Percentiles rank a stretch among this genome's conserved stretches.
Conservation (phyloP, 1,140 invertebrate species). For the Cheumatopsyche charites region DNA sequence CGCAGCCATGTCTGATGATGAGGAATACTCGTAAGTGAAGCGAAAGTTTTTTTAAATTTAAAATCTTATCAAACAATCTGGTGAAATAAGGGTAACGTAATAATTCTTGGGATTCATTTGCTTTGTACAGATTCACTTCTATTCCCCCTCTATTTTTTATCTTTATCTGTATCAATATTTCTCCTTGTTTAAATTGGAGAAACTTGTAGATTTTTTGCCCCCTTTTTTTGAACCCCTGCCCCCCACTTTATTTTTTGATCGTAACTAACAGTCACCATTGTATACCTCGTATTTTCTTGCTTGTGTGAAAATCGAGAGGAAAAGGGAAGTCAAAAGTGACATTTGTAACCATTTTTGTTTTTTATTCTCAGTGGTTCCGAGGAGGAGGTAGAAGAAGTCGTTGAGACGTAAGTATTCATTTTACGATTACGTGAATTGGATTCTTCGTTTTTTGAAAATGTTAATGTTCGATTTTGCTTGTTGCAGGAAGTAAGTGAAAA, state of each 20-base stretch:
- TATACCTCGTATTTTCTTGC: conserved; percentile 28
- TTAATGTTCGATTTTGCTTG: conserved; percentile 55
- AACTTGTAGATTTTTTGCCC: conserved; percentile 1
- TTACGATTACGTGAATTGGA: conserved; percentile 49
- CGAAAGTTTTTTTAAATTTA: not conserved
- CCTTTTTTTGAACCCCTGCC: not conserved
- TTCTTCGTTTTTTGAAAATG: conserved; percentile 49
- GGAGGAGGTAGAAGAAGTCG: conserved; percentile 71
- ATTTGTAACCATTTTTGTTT: conserved; percentile 33
- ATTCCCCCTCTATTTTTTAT: not conserved
- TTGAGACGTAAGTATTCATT: conserved; percentile 71
- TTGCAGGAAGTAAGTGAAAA: conserved; percentile 67
- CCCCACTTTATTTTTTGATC: not conserved
- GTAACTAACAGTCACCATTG: conserved; percentile 24
- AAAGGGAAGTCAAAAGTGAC: not conserved
- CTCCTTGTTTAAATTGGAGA: conserved; percentile 1
- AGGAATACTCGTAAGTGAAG: conserved; percentile 75
- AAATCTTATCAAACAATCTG: not conserved
- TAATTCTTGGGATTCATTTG: not conserved
- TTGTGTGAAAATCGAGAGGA: not conserved
- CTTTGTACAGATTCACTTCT: not conserved
- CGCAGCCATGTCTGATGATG: conserved; percentile 74
- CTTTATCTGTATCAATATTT: not conserved
- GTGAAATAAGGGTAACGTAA: conserved; percentile 44
- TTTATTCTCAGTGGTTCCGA: conserved; percentile 62